These are phyloP conservation scores for Grammomys dolichurus DNA, from an alignment of 2,113 vertebrate genomes.

Conservation along the genomic window DNA sequence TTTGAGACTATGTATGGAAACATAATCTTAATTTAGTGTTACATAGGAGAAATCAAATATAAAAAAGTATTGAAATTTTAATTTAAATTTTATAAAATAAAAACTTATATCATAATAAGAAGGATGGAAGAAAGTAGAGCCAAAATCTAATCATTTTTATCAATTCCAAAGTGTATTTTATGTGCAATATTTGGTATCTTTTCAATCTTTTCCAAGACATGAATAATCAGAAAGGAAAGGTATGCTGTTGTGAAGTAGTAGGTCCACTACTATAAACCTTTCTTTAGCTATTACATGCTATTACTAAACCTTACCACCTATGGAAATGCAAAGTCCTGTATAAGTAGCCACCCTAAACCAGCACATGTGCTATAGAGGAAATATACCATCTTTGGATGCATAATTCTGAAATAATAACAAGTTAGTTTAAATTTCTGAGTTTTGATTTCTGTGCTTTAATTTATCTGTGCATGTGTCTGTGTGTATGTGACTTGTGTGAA, in stretches of 20 bases:
- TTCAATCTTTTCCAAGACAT: slow-evolving; percentile 4
- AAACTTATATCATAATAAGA: neutral
- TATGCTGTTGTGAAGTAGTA: slow-evolving; percentile 23
- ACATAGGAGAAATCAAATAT: slow-evolving; percentile 67
- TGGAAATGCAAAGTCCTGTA: neutral
- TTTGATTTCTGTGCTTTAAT: neutral
- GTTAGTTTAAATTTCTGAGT: neutral
- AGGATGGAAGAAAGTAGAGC: neutral
- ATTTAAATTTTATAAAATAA: slow-evolving; percentile 40
- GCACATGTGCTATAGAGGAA: neutral
- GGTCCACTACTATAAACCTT: neutral
- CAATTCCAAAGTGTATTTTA: neutral
- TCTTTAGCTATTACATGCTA: neutral
- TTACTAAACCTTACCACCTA: neutral
- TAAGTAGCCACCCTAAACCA: neutral
- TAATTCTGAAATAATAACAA: neutral
- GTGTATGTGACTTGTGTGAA: neutral
- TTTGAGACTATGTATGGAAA: neutral
- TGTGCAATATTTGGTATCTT: neutral
- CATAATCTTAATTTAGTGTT: neutral
- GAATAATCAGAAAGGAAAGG: slow-evolving; percentile 24
- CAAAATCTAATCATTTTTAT: neutral
- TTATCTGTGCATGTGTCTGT: neutral
- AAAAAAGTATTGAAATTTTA: slow-evolving; percentile 24
- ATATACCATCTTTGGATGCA: neutral